Evolutionary conservation across 1,140 invertebrate species (phyloP).

Genomic region (Drosophila nasuta): DNA sequence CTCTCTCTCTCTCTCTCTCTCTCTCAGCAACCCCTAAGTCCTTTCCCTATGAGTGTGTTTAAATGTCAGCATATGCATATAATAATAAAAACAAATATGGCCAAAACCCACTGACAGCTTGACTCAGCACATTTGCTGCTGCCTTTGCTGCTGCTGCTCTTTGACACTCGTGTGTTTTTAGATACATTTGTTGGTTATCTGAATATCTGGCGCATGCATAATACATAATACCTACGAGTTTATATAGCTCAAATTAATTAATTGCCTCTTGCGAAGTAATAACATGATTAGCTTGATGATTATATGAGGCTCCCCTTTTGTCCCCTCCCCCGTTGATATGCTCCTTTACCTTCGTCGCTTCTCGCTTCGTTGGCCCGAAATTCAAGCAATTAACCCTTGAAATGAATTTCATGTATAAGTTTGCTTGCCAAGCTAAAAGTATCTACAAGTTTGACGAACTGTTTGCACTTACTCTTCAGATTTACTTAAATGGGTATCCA

Average conservation of each 20-base stretch:
- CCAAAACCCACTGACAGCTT: slow-evolving; percentile 74
- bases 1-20: too few species aligned
- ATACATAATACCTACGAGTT: slow-evolving; percentile 38
- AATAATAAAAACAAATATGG: slow-evolving; percentile 82
- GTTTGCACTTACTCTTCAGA: slow-evolving; percentile 27
- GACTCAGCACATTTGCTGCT: slow-evolving; percentile 68
- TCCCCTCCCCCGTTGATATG: background rate
- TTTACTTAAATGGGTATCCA: slow-evolving; percentile 13
- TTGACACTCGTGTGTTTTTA: slow-evolving; percentile 34
- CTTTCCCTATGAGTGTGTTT: slow-evolving; percentile 30
- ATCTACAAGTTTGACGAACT: slow-evolving; percentile 57
- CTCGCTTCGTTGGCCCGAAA: slow-evolving; percentile 33
- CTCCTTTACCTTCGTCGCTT: slow-evolving; percentile 31
- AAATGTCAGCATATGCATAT: slow-evolving; percentile 82
- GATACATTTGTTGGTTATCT: slow-evolving; percentile 69
- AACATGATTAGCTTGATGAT: slow-evolving; percentile 70
- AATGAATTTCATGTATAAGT: slow-evolving; percentile 48
- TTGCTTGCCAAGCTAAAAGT: slow-evolving; percentile 57
- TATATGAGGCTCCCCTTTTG: background rate
- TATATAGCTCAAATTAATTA: slow-evolving; percentile 77
- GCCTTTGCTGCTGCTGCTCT: slow-evolving; percentile 19
- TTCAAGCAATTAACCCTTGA: slow-evolving; percentile 72
- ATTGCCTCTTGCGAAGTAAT: slow-evolving; percentile 72
- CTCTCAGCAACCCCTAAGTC: slow-evolving; percentile 11
- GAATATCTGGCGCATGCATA: slow-evolving; percentile 34